phyloP scores from a whole-genome alignment of 64 coral and sea anemone species.

The Stichodactyla helianthus region DNA sequence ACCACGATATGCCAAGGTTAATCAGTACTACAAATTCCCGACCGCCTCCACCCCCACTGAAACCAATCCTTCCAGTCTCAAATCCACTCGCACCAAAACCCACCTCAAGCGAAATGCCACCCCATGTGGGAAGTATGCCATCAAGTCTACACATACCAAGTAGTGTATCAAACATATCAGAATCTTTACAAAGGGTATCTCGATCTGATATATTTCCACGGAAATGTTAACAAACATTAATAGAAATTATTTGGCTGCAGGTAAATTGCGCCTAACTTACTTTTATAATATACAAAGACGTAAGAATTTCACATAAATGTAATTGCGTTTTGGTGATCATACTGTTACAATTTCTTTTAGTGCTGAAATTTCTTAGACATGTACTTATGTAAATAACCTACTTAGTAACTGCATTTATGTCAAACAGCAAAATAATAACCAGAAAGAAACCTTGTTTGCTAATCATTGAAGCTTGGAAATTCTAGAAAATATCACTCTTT shows the following conservation, averaged over 20 bases:
- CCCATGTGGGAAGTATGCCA: neutral
- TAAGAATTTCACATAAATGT: neutral
- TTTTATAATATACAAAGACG: neutral
- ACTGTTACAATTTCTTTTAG: neutral
- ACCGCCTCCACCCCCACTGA: conserved; percentile 79
- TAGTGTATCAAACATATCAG: neutral
- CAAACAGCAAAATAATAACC: no score
- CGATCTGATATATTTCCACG: neutral
- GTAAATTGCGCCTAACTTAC: neutral
- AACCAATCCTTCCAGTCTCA: conserved; percentile 51
- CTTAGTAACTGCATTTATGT: neutral
- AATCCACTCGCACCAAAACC: neutral
- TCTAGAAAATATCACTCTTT: no score
- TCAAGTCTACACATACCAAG: neutral
- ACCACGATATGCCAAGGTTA: conserved; percentile 50
- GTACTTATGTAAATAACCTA: neutral
- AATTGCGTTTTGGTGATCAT: neutral
- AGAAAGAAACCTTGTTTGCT: no score
- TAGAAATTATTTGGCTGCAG: conserved; percentile 1
- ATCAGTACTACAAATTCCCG: conserved; percentile 57
- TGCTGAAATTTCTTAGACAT: neutral
- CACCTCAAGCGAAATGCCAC: neutral
- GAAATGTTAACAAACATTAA: neutral
- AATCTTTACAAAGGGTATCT: neutral
- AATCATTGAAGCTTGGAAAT: no score